phyloP scores from a whole-genome alignment of 2,113 vertebrate species.

The Donacobius atricapilla region DNA sequence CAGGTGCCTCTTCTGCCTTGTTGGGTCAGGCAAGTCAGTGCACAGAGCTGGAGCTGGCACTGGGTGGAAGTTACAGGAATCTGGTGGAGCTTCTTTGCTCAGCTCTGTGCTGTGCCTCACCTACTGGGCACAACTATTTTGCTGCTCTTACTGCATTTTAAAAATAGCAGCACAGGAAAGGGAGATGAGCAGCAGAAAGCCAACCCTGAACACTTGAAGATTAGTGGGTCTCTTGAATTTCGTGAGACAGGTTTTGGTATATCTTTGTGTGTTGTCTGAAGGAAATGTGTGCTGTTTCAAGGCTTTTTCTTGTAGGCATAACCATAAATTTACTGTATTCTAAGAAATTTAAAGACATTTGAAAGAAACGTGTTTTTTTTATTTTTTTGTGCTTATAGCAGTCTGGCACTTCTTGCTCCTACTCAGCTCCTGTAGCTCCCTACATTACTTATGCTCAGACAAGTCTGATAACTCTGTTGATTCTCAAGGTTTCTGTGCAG shows the following conservation, averaged over 20 bases:
- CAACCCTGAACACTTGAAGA: background rate
- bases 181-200: background rate
- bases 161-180: background rate
- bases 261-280: background rate
- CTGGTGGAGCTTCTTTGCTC: background rate
- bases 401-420: background rate
- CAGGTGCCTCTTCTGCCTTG: background rate
- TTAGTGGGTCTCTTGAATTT: background rate
- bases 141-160: background rate
- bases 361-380: background rate
- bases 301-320: background rate
- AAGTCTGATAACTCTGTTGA: background rate
- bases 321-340: background rate
- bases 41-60: background rate
- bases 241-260: background rate
- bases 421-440: background rate
- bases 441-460: background rate
- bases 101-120: background rate
- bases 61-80: background rate
- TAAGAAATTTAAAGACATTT: background rate
- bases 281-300: background rate
- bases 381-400: background rate
- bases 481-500: background rate
- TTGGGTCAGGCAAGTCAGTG: background rate
- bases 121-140: background rate